Percentiles rank a stretch among this genome's conserved stretches.
These are phyloP conservation scores for Tetramorium alpestre DNA, from an alignment of 1,140 invertebrate species.

Conservation along the genomic window DNA sequence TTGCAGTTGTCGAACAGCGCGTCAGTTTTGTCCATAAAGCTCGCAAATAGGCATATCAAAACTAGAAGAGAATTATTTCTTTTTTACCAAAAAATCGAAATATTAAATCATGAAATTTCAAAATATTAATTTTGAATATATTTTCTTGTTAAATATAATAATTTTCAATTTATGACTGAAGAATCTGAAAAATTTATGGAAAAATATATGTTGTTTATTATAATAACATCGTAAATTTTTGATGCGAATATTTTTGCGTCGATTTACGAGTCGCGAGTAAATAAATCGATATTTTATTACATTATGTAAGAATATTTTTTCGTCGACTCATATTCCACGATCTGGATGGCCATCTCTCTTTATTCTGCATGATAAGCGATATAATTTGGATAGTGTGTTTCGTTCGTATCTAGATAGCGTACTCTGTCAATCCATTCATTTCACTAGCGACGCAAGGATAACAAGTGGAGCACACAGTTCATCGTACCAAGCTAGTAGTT, in stretches of 20 bases:
- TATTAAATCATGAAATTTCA: neutral
- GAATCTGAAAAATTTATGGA: neutral
- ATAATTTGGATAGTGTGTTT: neutral
- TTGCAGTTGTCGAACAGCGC: neutral
- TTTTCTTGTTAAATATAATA: neutral
- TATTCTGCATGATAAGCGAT: neutral
- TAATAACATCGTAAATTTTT: neutral
- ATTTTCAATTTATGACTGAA: neutral
- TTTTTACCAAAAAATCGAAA: neutral
- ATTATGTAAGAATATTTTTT: neutral
- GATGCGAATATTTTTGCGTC: neutral
- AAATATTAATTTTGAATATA: neutral
- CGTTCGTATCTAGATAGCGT: neutral
- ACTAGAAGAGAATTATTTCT: neutral
- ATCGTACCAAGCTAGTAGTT: constrained; percentile 21
- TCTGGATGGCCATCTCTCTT: neutral
- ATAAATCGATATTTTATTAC: neutral
- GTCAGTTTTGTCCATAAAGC: neutral
- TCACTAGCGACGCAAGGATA: neutral
- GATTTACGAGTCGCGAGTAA: neutral
- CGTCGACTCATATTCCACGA: neutral
- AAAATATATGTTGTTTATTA: neutral
- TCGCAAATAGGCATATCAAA: neutral
- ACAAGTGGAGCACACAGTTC: neutral
- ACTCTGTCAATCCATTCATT: neutral